Conservation (phyloP, 2,113 vertebrate species). For the Salvator merianae region DNA sequence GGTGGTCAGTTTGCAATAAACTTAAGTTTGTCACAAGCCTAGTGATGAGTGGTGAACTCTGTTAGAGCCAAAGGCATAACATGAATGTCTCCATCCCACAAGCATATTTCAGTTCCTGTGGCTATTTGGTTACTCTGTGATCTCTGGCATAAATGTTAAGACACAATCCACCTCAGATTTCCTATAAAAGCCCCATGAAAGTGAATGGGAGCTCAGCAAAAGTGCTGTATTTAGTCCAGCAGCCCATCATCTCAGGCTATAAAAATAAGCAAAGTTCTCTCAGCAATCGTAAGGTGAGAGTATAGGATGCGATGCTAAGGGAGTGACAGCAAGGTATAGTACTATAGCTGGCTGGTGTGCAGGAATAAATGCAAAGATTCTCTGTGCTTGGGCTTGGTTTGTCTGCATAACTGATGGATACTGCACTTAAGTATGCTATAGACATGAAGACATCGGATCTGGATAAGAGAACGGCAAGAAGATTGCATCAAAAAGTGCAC, state of each 20-base stretch:
- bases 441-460: background rate
- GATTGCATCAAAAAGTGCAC: background rate
- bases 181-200: background rate
- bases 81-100: background rate
- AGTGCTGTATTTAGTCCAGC: too few relatives aligned
- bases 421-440: background rate
- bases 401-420: background rate
- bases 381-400: background rate
- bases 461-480: background rate
- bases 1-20: too few relatives aligned
- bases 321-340: too few relatives aligned
- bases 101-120: background rate
- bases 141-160: background rate
- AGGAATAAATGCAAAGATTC: background rate
- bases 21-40: too few relatives aligned
- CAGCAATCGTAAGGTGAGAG: background rate
- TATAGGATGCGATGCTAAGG: background rate
- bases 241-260: background rate
- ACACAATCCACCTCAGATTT: background rate
- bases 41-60: background rate
- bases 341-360: background rate
- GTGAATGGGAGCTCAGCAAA: background rate
- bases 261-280: background rate
- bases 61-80: background rate
- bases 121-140: background rate